Evolutionary conservation across 2,888 invertebrate species (phyloP).

Genomic region (Plagodis dolabraria): DNA sequence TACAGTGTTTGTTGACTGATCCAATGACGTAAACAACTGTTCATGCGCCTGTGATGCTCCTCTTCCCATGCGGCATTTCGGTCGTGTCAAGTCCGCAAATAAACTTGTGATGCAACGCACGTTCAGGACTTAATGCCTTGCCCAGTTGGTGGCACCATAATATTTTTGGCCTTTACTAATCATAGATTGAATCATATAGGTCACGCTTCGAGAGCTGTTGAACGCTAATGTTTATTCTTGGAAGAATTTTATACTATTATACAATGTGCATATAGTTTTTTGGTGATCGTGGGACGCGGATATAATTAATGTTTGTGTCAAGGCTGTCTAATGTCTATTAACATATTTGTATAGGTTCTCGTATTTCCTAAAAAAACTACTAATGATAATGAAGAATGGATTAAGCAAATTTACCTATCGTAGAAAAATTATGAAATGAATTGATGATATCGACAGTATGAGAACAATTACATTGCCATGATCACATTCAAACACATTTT

Average conservation of each 20-base stretch:
- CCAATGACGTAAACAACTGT: slow-evolving; percentile 30
- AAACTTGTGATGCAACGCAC: slow-evolving; percentile 67
- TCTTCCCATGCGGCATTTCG: slow-evolving; percentile 50
- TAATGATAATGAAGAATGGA: too few relatives aligned
- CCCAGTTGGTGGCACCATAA: slow-evolving; percentile 29
- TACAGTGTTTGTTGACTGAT: slow-evolving; percentile 26
- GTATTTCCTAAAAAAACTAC: too few relatives aligned
- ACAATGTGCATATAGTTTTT: slow-evolving; percentile 15
- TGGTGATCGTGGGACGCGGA: slow-evolving; percentile 25
- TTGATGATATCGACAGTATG: neutral
- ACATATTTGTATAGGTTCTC: neutral
- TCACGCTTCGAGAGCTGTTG: slow-evolving; percentile 22
- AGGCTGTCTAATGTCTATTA: slow-evolving; percentile 3
- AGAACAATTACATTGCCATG: neutral
- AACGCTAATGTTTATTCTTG: slow-evolving; percentile 14
- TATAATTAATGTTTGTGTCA: slow-evolving; percentile 6
- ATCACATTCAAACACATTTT: too few relatives aligned
- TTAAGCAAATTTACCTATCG: too few relatives aligned
- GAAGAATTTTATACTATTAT: slow-evolving; percentile 10
- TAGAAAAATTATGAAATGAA: too few relatives aligned
- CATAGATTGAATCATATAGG: slow-evolving; percentile 38
- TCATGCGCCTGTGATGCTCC: slow-evolving; percentile 36
- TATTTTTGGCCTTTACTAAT: slow-evolving; percentile 49
- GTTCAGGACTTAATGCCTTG: slow-evolving; percentile 47
- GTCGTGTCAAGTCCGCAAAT: slow-evolving; percentile 68